Evolutionary conservation across 2,888 invertebrate species (phyloP), one percentile per base, ranked within the genome.

Genomic region (Bunonema sp.): DNA sequence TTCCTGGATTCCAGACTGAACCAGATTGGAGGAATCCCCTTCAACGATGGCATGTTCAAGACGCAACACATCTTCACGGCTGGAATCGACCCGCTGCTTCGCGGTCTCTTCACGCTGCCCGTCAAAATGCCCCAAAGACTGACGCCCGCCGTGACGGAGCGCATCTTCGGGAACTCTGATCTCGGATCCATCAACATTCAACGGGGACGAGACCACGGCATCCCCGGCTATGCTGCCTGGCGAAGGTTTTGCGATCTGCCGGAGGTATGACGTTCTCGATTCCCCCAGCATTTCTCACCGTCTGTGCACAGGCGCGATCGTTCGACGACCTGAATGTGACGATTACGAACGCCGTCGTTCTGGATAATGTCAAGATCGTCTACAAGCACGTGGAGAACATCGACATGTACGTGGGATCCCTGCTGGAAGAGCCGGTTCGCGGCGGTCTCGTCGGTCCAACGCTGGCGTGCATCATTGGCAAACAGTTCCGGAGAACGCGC

Each of bases 101-200:
- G 93, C 54, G 97, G 93, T 23, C 78, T 93, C 73, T 83, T 83
- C 66, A 80, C 78, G 1, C 79, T 81, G 2, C 80, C 91, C 0
- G 87, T 89, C 0, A 97, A 97, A 52, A 70, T 70, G 54, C 68
- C 68, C 29, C 67, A 68, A 44, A 37, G 89, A 68, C 73, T 97
- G 10, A 93, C 93, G 60, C 77, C 79, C 0, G 89, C 93, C 67
- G 75, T 99, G 12, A 97, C 91, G 0, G 93, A 97, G 70, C 81
- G 84, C 54, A 75, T 97, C 2, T 78, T 78, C 56, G 58, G 75
- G 70, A 40, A 72, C 70, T 64, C 58, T 34, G 93, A 97, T 72
- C 75, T 97, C 49, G 91, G 89, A 2, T 84, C 91, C 1, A 83
- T 93, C 70, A 93, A 97, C 63, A 82, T 93, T 47, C 93, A 93